Percentiles rank a stretch among this genome's conserved stretches.
These are phyloP conservation scores for Chelidonichthys spinosus DNA, from an alignment of 2,797 vertebrate species.

Conservation along the genomic window DNA sequence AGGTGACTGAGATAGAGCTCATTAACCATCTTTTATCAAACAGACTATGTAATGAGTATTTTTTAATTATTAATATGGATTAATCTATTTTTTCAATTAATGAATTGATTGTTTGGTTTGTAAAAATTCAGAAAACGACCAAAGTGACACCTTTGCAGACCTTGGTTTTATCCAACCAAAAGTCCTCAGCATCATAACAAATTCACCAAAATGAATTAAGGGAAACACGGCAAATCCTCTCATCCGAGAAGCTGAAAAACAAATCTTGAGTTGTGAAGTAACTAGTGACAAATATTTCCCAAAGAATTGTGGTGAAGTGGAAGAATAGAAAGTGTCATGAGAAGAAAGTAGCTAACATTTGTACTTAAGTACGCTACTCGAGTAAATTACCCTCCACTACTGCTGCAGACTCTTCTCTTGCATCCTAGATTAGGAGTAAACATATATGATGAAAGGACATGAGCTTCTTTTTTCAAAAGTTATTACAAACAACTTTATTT, in stretches of 20 bases:
- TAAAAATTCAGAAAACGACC: background rate
- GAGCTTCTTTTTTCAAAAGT: background rate
- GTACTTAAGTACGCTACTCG: background rate
- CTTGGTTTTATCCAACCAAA: background rate
- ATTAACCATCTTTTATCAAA: background rate
- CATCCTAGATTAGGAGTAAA: background rate
- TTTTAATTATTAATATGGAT: background rate
- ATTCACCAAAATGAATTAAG: background rate
- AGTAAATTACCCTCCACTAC: background rate
- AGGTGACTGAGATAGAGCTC: background rate
- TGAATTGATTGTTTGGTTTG: background rate
- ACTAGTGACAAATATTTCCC: background rate
- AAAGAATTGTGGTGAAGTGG: background rate
- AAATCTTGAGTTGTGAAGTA: background rate
- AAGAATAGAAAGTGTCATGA: background rate
- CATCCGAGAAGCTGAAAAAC: background rate
- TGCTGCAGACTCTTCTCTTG: background rate
- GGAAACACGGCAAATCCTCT: background rate
- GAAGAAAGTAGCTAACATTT: background rate
- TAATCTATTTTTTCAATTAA: background rate
- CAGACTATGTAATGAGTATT: background rate
- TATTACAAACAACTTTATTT: constrained; percentile 31
- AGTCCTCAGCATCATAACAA: background rate
- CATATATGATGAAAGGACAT: background rate
- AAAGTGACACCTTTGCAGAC: background rate